Conservation (phyloP, 2,113 vertebrate species). For the Upupa epops region DNA sequence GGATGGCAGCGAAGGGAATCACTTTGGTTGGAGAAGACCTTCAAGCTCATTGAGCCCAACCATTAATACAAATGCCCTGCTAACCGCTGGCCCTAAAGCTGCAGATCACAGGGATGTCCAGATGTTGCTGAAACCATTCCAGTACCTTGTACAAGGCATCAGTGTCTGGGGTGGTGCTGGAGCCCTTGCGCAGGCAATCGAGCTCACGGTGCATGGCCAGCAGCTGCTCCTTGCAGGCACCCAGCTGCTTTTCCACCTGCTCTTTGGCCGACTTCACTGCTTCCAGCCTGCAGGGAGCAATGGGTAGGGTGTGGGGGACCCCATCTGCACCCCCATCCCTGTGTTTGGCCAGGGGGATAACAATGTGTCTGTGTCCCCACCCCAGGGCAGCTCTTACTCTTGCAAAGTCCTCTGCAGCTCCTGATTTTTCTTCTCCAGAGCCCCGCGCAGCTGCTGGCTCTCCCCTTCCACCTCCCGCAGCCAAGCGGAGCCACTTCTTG, state of each 20-base stretch:
- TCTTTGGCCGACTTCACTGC: slow-evolving; percentile 75
- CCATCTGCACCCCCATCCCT: neutral
- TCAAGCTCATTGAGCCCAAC: too few species aligned
- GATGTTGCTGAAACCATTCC: too few species aligned
- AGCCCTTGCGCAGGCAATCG: slow-evolving; percentile 59
- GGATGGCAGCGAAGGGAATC: rapidly evolving
- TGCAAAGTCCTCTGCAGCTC: slow-evolving; percentile 81
- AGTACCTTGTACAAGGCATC: slow-evolving; percentile 65
- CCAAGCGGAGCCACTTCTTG: slow-evolving; percentile 30
- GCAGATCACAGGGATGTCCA: too few species aligned
- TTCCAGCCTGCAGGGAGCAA: slow-evolving; percentile 57
- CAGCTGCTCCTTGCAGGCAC: slow-evolving; percentile 82
- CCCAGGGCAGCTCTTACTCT: slow-evolving; percentile 74
- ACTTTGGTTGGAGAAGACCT: too few species aligned
- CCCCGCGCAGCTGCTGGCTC: slow-evolving; percentile 77
- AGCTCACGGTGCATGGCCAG: slow-evolving; percentile 81
- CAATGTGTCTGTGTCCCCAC: too few species aligned
- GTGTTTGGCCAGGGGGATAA: too few species aligned
- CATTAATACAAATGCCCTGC: too few species aligned
- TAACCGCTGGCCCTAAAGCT: too few species aligned
- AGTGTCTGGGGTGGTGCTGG: neutral
- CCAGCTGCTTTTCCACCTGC: slow-evolving; percentile 67
- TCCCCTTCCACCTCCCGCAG: slow-evolving; percentile 83
- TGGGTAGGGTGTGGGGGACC: too few species aligned
- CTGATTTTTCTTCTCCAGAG: slow-evolving; percentile 78